phyloP scores from a whole-genome alignment of 2,797 vertebrate species.

The Acropternis orthonyx region DNA sequence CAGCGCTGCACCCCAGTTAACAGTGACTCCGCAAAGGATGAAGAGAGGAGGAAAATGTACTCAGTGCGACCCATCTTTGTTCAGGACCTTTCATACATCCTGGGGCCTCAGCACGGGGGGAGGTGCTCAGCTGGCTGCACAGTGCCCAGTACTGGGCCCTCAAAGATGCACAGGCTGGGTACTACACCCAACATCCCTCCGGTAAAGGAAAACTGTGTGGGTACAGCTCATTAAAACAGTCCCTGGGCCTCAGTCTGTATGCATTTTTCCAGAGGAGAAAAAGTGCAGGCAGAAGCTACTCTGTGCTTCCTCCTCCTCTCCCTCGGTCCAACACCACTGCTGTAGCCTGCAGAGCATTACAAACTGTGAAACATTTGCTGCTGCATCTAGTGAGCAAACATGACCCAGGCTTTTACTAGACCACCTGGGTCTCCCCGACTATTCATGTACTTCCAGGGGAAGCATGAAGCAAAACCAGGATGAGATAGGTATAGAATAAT shows the following conservation, averaged over 20 bases:
- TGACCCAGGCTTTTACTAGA: not conserved
- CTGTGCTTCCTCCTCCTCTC: not conserved
- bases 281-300: not conserved
- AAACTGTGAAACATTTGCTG: not conserved
- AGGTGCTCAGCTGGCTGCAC: fast-evolving
- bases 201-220: not conserved
- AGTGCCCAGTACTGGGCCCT: not conserved
- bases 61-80: not conserved
- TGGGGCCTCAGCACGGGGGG: fast-evolving
- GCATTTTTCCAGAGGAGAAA: not conserved
- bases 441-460: not conserved
- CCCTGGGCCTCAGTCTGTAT: too few species aligned
- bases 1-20: not conserved
- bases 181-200: fast-evolving
- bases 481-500: not conserved
- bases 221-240: not conserved
- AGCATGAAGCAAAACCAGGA: not conserved
- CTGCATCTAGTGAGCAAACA: not conserved
- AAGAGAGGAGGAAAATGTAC: not conserved
- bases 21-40: not conserved
- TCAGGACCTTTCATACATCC: not conserved
- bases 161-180: not conserved
- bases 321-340: not conserved
- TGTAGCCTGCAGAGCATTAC: not conserved
- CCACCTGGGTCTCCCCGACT: not conserved